Base-by-base conservation (phyloP, 2,113 vertebrate species). In the Pao palembangensis region DNA sequence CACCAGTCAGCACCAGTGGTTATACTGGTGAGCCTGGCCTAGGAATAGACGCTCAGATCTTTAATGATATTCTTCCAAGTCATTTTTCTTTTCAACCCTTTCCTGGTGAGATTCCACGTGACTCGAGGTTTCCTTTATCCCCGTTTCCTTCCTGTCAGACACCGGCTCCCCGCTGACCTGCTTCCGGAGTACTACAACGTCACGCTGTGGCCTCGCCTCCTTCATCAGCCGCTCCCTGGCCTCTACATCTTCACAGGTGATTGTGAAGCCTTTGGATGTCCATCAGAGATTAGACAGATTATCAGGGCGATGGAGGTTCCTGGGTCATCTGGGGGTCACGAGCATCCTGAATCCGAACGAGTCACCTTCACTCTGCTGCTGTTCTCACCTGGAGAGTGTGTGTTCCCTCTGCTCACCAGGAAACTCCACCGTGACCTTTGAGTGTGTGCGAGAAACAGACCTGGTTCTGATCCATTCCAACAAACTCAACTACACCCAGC, bases 391-490 rank as follows among this genome's bases (percentile, higher is more conserved):
- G 23, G 23, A 2, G 23, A 25, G 23, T 25, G 23, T 25, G 23
- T 25, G 23, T 5, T 43, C 19, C 5, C 3, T 58, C 2, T 5
- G 1, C 66, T 23, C 25, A 20, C 16, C 65, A 87, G 85, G 85
- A 14, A 64, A 17, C 0, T 94, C 93, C 64, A 85, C 56, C 0
- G 91, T 94, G 18, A 58, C 74, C 58, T 97, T 98, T 8, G 0
- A 3, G 48, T 96, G 95, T 42, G 0, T 28, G 1, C 17, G 64
- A 3, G 34, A 86, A 42, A 97, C 95, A 0, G 0, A 91, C 31
- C 25, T 94, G 69, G 92, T 98, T 79, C 78, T 98, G 61, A 94
- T 98, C 65, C 94, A 98, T 85, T 94, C 93, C 84, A 94, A 95
- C 46, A 91, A 93, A 50, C 93, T 98, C 28, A 92, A 90, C 58